phyloP scores from a whole-genome alignment of 2,797 vertebrate genomes.

The Xenopus petersii region DNA sequence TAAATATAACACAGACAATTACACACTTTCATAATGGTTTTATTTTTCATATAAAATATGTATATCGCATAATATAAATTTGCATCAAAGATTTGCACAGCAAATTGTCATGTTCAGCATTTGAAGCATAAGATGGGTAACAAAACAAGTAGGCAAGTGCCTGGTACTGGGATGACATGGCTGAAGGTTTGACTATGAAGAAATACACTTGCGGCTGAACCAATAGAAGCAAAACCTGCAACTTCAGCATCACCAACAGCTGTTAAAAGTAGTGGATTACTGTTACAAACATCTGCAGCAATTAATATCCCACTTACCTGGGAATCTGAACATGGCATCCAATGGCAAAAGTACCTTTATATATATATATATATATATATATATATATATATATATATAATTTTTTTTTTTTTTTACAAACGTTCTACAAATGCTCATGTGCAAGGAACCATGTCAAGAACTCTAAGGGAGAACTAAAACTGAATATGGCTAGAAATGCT shows the following conservation, averaged over 20 bases:
- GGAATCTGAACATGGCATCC: too few species aligned
- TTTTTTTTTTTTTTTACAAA: background rate
- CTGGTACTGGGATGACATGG: background rate
- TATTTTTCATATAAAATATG: conserved; percentile 28
- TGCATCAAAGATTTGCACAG: conserved; percentile 42
- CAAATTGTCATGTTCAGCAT: conserved; percentile 39
- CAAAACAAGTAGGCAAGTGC: background rate
- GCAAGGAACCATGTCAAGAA: background rate
- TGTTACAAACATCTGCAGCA: background rate
- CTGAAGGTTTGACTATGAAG: background rate
- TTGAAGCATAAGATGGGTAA: background rate
- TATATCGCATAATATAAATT: conserved; percentile 45
- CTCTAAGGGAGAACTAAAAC: too few species aligned
- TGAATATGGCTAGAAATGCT: background rate
- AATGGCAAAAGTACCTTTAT: background rate
- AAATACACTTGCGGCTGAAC: background rate
- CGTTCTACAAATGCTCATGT: background rate
- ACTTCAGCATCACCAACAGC: too few species aligned
- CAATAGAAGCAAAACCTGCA: background rate
- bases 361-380: too few species aligned
- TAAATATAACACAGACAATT: background rate
- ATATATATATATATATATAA: too few species aligned
- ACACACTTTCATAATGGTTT: conserved; percentile 1
- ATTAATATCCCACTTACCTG: background rate
- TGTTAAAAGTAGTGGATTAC: background rate